phyloP scores from a whole-genome alignment of 2,113 vertebrate genomes.

The Neoarius graeffei region DNA sequence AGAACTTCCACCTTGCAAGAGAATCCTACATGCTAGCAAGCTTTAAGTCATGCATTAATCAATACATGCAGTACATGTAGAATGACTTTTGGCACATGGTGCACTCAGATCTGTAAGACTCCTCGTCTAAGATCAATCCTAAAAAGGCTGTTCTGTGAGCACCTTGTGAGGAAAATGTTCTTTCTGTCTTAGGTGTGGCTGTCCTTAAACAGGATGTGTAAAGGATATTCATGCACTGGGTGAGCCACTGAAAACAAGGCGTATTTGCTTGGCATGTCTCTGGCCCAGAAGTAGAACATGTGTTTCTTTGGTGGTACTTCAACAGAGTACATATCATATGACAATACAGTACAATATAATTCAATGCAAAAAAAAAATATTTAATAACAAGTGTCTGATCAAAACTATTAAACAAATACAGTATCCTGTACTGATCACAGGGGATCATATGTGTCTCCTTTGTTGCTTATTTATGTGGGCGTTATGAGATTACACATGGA shows the following conservation, averaged over 20 bases:
- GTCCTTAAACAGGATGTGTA: slow-evolving; percentile 66
- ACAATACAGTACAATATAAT: not conserved
- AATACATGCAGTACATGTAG: not conserved
- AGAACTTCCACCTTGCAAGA: slow-evolving; percentile 5
- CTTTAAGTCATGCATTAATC: slow-evolving; percentile 17
- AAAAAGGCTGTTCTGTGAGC: not conserved
- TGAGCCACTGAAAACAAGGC: slow-evolving; percentile 40
- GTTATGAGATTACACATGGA: not conserved
- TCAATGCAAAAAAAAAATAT: not conserved
- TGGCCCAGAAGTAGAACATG: slow-evolving; percentile 15
- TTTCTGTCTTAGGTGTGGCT: slow-evolving; percentile 52
- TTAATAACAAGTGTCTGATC: not conserved
- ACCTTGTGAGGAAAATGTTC: not conserved
- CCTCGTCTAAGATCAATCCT: not conserved
- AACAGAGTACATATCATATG: not conserved
- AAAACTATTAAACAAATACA: not conserved
- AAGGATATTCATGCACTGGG: slow-evolving; percentile 60
- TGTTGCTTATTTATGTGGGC: not conserved
- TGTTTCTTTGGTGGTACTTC: not conserved
- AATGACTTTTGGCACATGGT: not conserved
- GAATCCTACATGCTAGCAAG: slow-evolving; percentile 1
- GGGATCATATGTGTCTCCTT: not conserved
- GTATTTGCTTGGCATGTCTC: slow-evolving; percentile 53
- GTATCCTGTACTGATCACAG: not conserved
- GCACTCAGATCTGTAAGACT: not conserved